Conservation (phyloP, 2,888 invertebrate species). For the Conops quadrifasciatus region DNA sequence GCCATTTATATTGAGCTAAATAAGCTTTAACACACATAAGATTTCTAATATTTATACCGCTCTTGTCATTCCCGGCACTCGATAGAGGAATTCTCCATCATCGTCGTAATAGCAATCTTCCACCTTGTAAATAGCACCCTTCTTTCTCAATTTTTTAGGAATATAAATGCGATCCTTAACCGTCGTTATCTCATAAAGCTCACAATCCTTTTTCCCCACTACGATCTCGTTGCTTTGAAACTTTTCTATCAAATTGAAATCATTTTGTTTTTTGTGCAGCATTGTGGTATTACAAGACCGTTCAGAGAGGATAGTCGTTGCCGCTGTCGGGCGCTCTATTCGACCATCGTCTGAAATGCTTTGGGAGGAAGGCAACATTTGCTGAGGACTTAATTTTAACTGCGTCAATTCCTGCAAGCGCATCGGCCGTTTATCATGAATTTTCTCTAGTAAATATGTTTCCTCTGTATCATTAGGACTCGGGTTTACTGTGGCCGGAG, state of each 20-base stretch:
- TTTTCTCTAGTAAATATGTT: slow-evolving; percentile 54
- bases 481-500: neutral
- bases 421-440: slow-evolving; percentile 54
- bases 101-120: slow-evolving; percentile 83
- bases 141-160: slow-evolving; percentile 72
- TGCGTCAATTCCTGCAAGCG: slow-evolving; percentile 55
- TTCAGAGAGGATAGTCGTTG: slow-evolving; percentile 47
- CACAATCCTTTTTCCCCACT: slow-evolving; percentile 54
- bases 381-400: slow-evolving; percentile 29
- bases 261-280: neutral
- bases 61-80: slow-evolving; percentile 75
- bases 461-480: slow-evolving; percentile 42
- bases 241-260: slow-evolving; percentile 47
- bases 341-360: neutral
- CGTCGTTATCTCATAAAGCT: slow-evolving; percentile 55
- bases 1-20: too few species aligned
- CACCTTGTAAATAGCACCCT: slow-evolving; percentile 76
- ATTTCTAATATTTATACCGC: too few species aligned
- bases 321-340: slow-evolving; percentile 21
- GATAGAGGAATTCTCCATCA: slow-evolving; percentile 81
- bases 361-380: neutral
- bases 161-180: slow-evolving; percentile 72
- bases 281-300: too few species aligned
- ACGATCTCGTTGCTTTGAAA: slow-evolving; percentile 58
- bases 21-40: too few species aligned